Base-by-base conservation (phyloP, 2,888 invertebrate genomes). In the Tiphia femorata region DNA sequence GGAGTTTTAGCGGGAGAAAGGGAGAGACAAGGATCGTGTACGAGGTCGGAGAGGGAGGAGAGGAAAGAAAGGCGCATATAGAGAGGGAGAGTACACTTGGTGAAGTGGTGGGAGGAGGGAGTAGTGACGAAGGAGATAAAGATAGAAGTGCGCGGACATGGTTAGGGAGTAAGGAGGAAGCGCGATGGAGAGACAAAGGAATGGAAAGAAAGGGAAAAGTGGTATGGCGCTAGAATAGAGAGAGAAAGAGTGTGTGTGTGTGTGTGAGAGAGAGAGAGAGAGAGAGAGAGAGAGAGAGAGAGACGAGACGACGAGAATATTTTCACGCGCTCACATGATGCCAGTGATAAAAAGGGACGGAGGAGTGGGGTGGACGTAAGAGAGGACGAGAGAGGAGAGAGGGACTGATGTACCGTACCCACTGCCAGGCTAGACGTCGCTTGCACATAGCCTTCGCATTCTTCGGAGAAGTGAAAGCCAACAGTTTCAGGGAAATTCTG, bases 401-500 rank as follows among this genome's bases (percentile, higher is more conserved):
- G 33, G 35, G 46, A 33, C 46, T 19, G 25, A 17, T 35, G 46
- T 46, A 20, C 46, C 33, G 46, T 46, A 46, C 33, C 33, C 14
- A 33, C 43, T 21, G 40, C 27, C 29, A 43, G 43, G 27, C 17
- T 40, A 40, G 40, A 27, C 27, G 43, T 16, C 25, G 29, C 29
- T 27, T 19, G 56, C 52, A 43, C 58, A 64, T 76, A 79, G 77
- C 79, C 79, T 79, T 79, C 79, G 75, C 79, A 79, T 79, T 79
- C 79, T 78, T 79, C 70, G 64, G 58, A 76, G 78, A 80, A 79
- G 80, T 80, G 80, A 80, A 80, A 80, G 80, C 79, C 66, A 73
- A 67, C 64, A 74, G 76, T 78, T 79, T 77, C 76, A 79, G 79
- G 79, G 77, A 79, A 79, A 79, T 79, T 80, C 79, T 76, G 71